phyloP scores from a whole-genome alignment of 1,140 invertebrate genomes.

The Neotoxoptera formosana region DNA sequence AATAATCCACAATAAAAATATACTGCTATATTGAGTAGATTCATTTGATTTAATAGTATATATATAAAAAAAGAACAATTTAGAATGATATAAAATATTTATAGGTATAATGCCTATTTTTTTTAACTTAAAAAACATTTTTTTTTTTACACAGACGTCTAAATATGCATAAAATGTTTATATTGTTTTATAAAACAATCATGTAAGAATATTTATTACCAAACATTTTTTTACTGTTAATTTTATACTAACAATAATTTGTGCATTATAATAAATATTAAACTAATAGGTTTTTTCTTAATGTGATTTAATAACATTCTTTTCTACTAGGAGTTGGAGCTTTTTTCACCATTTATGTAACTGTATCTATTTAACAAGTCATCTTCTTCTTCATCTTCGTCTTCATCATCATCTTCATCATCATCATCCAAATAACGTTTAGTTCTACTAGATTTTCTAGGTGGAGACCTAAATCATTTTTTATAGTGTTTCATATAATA shows the following conservation, averaged over 20 bases:
- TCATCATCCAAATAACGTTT: slow-evolving; percentile 40
- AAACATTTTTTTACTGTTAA: background rate
- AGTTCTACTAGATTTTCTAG: slow-evolving; percentile 46
- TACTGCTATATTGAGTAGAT: background rate
- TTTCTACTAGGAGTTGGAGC: slow-evolving; percentile 26
- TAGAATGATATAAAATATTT: background rate
- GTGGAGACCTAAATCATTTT: slow-evolving; percentile 41
- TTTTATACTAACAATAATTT: slow-evolving; percentile 27
- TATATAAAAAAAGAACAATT: slow-evolving; percentile 2
- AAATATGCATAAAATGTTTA: slow-evolving; percentile 1
- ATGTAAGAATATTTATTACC: slow-evolving; percentile 4
- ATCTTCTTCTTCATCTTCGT: slow-evolving; percentile 20
- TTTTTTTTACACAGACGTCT: slow-evolving; percentile 18
- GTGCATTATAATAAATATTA: background rate
- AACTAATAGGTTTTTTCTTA: slow-evolving; percentile 33
- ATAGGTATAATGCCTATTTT: background rate
- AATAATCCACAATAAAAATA: background rate
- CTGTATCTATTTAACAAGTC: slow-evolving; percentile 37
- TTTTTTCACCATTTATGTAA: slow-evolving; percentile 43
- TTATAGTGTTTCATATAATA: background rate
- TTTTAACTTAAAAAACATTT: background rate
- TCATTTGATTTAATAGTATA: background rate
- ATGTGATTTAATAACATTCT: background rate
- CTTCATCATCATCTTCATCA: slow-evolving; percentile 33
- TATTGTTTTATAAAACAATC: slow-evolving; percentile 2